Conservation (phyloP, 2,888 invertebrate species). For the Notocelia uddmanniana region DNA sequence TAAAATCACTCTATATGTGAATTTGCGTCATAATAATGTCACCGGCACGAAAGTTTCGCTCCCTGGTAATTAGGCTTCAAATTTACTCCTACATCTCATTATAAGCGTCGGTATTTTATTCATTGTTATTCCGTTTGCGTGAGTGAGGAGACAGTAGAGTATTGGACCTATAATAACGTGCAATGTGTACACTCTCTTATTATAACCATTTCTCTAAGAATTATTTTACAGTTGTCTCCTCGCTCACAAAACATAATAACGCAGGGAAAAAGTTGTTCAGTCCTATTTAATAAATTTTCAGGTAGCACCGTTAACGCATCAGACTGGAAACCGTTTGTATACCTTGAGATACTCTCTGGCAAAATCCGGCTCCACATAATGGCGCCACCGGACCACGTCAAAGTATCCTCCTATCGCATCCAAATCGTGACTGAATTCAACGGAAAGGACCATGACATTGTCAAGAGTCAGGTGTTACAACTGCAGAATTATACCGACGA, state of each 20-base stretch:
- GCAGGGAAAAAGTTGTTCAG: background rate
- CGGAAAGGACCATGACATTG: constrained; percentile 54
- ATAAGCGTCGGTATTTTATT: background rate
- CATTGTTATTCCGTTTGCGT: too few species aligned
- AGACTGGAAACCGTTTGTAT: constrained; percentile 78
- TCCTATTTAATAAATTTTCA: constrained; percentile 51
- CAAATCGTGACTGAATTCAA: constrained; percentile 63
- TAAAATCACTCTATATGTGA: too few species aligned
- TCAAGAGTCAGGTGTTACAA: constrained; percentile 52
- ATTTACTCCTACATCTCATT: too few species aligned
- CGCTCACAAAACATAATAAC: background rate
- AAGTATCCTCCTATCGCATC: constrained; percentile 66
- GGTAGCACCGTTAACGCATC: constrained; percentile 66
- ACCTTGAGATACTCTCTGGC: constrained; percentile 72
- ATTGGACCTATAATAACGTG: too few species aligned
- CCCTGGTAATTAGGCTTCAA: too few species aligned
- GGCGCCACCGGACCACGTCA: constrained; percentile 69
- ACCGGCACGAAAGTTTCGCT: too few species aligned
- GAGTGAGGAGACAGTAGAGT: background rate
- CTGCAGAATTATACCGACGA: constrained; percentile 64
- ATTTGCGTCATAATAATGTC: too few species aligned
- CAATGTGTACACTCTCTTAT: too few species aligned
- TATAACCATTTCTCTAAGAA: background rate
- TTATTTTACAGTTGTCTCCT: background rate
- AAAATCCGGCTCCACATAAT: constrained; percentile 71